Evolutionary conservation across 2,888 invertebrate species (phyloP).

Genomic region (Philereme vetulata): DNA sequence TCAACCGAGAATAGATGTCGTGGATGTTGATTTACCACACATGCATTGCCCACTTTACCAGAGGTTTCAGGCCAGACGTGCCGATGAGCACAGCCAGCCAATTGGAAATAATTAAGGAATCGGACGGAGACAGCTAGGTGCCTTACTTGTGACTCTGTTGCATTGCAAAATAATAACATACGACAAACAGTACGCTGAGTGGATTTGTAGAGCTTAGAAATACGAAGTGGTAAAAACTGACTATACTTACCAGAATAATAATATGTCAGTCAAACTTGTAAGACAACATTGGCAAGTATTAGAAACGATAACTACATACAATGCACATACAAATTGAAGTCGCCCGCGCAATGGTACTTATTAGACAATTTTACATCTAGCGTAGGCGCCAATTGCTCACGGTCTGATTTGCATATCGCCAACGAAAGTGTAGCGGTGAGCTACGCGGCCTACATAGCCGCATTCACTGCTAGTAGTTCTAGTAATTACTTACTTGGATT

Average conservation of each 20-base stretch:
- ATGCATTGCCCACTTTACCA: slow-evolving; percentile 65
- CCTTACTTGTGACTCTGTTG: slow-evolving; percentile 74
- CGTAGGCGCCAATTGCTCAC: slow-evolving; percentile 60
- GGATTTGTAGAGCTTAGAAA: too few species aligned
- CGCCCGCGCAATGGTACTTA: slow-evolving; percentile 52
- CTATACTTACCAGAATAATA: slow-evolving; percentile 5
- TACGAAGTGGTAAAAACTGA: slow-evolving; percentile 36
- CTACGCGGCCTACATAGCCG: slow-evolving; percentile 61
- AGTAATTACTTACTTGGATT: slow-evolving; percentile 40
- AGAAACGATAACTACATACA: slow-evolving; percentile 31
- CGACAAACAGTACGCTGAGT: slow-evolving; percentile 52
- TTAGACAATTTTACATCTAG: slow-evolving; percentile 54
- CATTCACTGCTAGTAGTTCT: slow-evolving; percentile 41
- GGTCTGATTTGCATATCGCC: slow-evolving; percentile 77
- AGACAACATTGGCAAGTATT: slow-evolving; percentile 50
- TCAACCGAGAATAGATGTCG: slow-evolving; percentile 55
- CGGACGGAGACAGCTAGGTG: slow-evolving; percentile 79
- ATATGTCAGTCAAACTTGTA: slow-evolving; percentile 34
- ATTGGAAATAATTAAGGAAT: slow-evolving; percentile 77
- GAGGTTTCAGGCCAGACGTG: slow-evolving; percentile 68
- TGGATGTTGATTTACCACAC: slow-evolving; percentile 50
- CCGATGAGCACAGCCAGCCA: slow-evolving; percentile 60
- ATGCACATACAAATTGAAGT: slow-evolving; percentile 53
- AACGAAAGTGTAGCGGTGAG: slow-evolving; percentile 74
- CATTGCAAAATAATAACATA: slow-evolving; percentile 71